Base-by-base conservation (phyloP, 2,888 invertebrate genomes). In the Hyposoter dolosus region DNA sequence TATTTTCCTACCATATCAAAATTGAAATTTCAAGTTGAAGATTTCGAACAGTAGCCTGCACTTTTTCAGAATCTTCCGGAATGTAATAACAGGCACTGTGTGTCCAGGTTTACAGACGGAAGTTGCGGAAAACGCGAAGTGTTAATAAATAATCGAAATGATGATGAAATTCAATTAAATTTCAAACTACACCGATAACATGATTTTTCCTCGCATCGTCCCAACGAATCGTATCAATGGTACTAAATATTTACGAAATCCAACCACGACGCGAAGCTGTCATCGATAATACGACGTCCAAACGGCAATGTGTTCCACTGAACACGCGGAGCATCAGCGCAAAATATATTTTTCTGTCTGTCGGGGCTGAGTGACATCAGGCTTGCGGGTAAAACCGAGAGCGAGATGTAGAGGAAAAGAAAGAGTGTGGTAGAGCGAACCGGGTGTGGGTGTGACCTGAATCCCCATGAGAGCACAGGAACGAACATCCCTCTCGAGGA, bases 221-320 rank as follows among this genome's bases (percentile, higher is more conserved):
- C 23, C 12, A 23, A 45, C 19, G 19, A 17, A 77, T 50, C 35
- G 32, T 43, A 56, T 77, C 19, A 56, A 63, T 40, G 47, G 35
- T 50, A 32, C 6, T 23, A 81, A 81, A 81, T 81, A 81, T 81
- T 81, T 81, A 56, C 45, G 74, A 68, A 81, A 74, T 43, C 40
- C 23, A 15, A 45, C 32, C 12, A 15, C 7, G 19, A 74, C 23
- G 66, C 3, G 53, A 17, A 17, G 66, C 74, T 68, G 74, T 66
- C 74, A 81, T 81, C 81, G 66, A 81, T 81, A 68, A 81, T 66
- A 50, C 19, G 28, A 81, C 32, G 74, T 75, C 81, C 74, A 74
- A 56, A 45, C 66, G 7, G 66, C 47, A 53, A 68, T 56, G 81
- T 66, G 74, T 66, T 81, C 56, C 40, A 40, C 7, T 10, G 40